Evolutionary conservation across 2,113 vertebrate genomes (phyloP).

Genomic region (Ariopsis seemanni): DNA sequence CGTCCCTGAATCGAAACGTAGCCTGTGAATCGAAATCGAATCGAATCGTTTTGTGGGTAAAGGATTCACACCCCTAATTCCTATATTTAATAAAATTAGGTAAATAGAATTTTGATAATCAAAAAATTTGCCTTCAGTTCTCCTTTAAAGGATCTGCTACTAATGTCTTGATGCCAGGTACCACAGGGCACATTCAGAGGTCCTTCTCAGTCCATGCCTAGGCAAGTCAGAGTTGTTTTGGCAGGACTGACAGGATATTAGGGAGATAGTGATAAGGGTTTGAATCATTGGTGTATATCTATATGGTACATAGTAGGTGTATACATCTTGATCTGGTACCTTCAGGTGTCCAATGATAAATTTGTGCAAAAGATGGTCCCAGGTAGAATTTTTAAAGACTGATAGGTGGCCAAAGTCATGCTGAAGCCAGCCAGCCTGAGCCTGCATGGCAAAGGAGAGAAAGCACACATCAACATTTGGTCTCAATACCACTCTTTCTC

Average conservation of each 20-base stretch:
- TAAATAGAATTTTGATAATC: too few species aligned
- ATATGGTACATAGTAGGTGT: not conserved
- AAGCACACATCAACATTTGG: not conserved
- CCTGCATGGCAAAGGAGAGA: slow-evolving; percentile 62
- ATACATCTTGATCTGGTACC: slow-evolving; percentile 61
- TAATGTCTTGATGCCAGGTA: not conserved
- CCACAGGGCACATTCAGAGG: not conserved
- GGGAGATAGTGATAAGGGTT: too few species aligned
- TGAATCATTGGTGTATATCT: not conserved
- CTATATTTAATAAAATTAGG: too few species aligned
- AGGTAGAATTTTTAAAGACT: slow-evolving; percentile 84
- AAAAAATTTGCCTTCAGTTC: too few species aligned
- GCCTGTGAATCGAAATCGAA: too few species aligned
- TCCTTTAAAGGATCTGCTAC: not conserved
- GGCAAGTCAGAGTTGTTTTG: not conserved
- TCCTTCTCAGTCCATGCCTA: not conserved
- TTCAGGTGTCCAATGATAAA: slow-evolving; percentile 93
- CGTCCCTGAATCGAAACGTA: too few species aligned
- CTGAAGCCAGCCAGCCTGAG: slow-evolving; percentile 93
- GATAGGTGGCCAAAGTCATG: slow-evolving; percentile 96
- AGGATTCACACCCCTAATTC: too few species aligned
- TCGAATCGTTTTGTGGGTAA: too few species aligned
- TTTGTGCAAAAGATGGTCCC: slow-evolving; percentile 90
- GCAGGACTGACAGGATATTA: not conserved
- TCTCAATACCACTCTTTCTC: not conserved